These are phyloP conservation scores for Pelmatolapia mariae DNA, from an alignment of 2,113 vertebrate genomes.

Conservation along the genomic window DNA sequence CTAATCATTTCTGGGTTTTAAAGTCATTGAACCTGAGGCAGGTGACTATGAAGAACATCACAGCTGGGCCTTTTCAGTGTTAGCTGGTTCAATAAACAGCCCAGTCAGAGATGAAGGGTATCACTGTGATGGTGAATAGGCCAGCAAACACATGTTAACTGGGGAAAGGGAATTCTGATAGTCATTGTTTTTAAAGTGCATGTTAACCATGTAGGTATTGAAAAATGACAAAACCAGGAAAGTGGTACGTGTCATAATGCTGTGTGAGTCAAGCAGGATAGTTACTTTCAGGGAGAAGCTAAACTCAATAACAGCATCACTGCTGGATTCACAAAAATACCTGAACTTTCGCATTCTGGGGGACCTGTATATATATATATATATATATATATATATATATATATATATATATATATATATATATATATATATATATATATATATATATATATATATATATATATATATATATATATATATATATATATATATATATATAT, in stretches of 20 bases:
- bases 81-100: neutral
- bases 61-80: neutral
- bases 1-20: neutral
- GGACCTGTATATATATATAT: too few species aligned
- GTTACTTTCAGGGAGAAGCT: too few species aligned
- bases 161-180: neutral
- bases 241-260: neutral
- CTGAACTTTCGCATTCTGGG: too few species aligned
- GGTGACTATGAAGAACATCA: neutral
- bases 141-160: neutral
- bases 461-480: rapidly evolving
- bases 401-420: too few species aligned
- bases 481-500: rapidly evolving
- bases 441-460: rapidly evolving
- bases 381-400: too few species aligned
- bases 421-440: too few species aligned
- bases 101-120: neutral
- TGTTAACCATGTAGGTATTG: neutral
- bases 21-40: neutral
- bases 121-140: neutral
- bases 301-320: too few species aligned
- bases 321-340: too few species aligned
- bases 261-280: neutral
- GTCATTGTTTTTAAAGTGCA: neutral
- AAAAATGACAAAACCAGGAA: neutral